phyloP scores from a whole-genome alignment of 1,140 invertebrate species.

The Calephelis virginiensis region DNA sequence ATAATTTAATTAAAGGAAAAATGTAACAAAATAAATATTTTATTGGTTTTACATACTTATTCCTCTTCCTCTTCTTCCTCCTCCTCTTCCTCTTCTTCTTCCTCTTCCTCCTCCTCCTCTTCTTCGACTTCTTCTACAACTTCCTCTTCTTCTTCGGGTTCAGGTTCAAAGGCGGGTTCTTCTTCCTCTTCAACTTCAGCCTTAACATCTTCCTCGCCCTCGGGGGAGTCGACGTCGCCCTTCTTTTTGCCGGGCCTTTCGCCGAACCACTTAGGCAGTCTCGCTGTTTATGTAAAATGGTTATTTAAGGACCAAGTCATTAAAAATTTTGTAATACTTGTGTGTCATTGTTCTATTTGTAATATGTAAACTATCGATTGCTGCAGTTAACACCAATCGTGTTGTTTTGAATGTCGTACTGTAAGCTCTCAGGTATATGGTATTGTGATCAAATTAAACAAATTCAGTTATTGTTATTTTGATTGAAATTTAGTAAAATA shows the following conservation, averaged over 20 bases:
- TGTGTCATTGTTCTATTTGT: too few relatives aligned
- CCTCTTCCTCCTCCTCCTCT: slow-evolving; percentile 86
- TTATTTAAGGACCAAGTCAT: too few relatives aligned
- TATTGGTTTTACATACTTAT: slow-evolving; percentile 52
- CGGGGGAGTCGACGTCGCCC: slow-evolving; percentile 91
- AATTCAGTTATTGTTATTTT: too few relatives aligned
- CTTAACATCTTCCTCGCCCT: slow-evolving; percentile 92
- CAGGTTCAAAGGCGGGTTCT: slow-evolving; percentile 84
- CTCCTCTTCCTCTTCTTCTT: slow-evolving; percentile 79
- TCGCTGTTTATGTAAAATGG: slow-evolving; percentile 79
- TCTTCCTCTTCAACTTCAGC: slow-evolving; percentile 85
- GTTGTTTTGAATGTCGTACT: too few relatives aligned
- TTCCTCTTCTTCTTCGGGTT: slow-evolving; percentile 82
- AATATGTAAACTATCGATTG: too few relatives aligned
- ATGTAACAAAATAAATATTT: neutral
- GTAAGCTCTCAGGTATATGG: too few relatives aligned
- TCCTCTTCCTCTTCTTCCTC: slow-evolving; percentile 67
- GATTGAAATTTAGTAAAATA: too few relatives aligned
- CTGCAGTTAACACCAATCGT: too few relatives aligned
- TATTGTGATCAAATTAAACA: too few relatives aligned
- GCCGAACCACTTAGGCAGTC: slow-evolving; percentile 95
- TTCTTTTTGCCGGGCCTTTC: slow-evolving; percentile 94
- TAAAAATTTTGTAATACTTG: too few relatives aligned
- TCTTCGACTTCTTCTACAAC: slow-evolving; percentile 83
- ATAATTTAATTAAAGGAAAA: too few relatives aligned